Evolutionary conservation across 2,888 invertebrate genomes (phyloP).

Genomic region (Acanthosepion lycidas): DNA sequence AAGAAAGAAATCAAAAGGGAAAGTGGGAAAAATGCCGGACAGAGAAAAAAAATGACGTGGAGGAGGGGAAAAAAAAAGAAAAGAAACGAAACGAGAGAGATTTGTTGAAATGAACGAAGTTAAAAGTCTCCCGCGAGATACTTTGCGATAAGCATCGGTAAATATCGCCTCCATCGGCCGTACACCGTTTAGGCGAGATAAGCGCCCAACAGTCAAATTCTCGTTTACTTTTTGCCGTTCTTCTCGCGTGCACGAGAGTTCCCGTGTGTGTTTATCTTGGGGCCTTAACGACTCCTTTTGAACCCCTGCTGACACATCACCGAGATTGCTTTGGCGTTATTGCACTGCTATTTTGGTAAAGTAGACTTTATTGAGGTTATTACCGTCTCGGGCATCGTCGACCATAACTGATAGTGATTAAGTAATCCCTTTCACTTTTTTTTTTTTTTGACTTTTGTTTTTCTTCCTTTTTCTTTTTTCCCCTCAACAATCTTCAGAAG

Average conservation of each 20-base stretch:
- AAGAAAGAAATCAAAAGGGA: too few relatives aligned
- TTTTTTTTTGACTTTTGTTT: not conserved
- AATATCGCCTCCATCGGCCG: not conserved
- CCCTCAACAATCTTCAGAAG: not conserved
- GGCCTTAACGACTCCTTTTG: slow-evolving; percentile 18
- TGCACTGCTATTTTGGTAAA: not conserved
- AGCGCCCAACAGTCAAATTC: not conserved
- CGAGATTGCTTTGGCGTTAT: not conserved
- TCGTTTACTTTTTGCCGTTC: not conserved
- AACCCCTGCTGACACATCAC: not conserved
- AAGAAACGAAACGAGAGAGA: too few relatives aligned
- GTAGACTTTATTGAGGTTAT: not conserved
- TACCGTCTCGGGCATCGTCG: not conserved
- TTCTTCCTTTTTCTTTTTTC: not conserved
- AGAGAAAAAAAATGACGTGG: too few relatives aligned
- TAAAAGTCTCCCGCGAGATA: too few relatives aligned
- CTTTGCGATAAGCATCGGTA: too few relatives aligned
- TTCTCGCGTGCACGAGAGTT: slow-evolving; percentile 15
- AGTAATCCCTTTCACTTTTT: not conserved
- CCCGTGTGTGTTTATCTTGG: not conserved
- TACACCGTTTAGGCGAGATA: not conserved
- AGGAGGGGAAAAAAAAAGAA: too few relatives aligned
- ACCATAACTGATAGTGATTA: not conserved
- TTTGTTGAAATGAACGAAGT: too few relatives aligned
- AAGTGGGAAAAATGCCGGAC: too few relatives aligned